Percentiles rank a stretch among this genome's conserved stretches.
These are phyloP conservation scores for Blastomussa wellsi DNA, from an alignment of 92 coral and sea anemone genomes.

Conservation along the genomic window DNA sequence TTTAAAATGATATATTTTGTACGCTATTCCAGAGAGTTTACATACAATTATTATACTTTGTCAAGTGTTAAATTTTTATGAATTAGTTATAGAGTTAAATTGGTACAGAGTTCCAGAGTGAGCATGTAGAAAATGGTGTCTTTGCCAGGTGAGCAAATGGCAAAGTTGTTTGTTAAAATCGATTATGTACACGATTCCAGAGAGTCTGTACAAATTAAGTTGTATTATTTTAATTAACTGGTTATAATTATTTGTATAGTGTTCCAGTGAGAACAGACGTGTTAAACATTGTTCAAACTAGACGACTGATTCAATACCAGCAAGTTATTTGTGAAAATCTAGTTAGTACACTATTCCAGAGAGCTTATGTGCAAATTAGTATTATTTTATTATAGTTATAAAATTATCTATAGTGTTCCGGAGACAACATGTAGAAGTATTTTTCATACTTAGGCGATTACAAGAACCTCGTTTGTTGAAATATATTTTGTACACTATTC, in stretches of 20 bases:
- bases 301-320: too few relatives aligned
- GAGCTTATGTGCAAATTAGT: slow-evolving; percentile 11
- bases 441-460: background rate
- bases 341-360: slow-evolving; percentile 23
- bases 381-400: background rate
- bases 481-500: background rate
- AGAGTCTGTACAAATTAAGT: slow-evolving; percentile 16
- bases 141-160: background rate
- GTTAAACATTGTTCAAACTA: background rate
- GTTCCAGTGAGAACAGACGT: slow-evolving; percentile 8
- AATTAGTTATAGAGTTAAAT: background rate
- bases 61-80: background rate
- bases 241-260: background rate
- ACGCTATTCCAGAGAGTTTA: slow-evolving; percentile 22
- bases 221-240: too few relatives aligned
- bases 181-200: slow-evolving; percentile 18
- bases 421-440: slow-evolving; percentile 1
- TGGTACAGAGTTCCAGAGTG: slow-evolving; percentile 19
- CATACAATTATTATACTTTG: background rate
- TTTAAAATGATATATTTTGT: background rate
- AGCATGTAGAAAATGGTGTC: background rate
- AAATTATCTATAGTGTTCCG: background rate
- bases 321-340: background rate
- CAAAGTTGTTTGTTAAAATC: background rate
- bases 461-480: background rate